phyloP scores from a whole-genome alignment of 2,888 invertebrate genomes.

The Furcula furcula region DNA sequence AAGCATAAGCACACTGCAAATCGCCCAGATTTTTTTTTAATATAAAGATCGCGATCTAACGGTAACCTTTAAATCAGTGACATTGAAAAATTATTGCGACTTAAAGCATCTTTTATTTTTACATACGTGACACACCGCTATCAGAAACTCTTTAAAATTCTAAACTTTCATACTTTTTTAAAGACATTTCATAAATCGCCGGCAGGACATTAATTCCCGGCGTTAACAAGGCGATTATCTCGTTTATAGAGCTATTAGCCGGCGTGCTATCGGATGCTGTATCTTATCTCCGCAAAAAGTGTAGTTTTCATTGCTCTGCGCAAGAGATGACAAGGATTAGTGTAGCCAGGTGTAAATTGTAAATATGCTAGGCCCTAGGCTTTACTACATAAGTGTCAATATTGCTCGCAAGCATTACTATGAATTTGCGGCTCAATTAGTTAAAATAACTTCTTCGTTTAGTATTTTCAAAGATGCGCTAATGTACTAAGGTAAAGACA shows the following conservation, averaged over 20 bases:
- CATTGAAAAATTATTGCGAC: not conserved
- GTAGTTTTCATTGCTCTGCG: conserved; percentile 65
- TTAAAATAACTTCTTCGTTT: no score
- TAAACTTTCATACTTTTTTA: conserved; percentile 36
- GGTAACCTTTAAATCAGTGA: not conserved
- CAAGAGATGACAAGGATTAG: conserved; percentile 35
- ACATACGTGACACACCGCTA: conserved; percentile 24
- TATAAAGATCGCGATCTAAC: not conserved
- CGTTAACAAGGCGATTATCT: conserved; percentile 70
- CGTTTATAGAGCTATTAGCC: conserved; percentile 77
- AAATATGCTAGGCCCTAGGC: no score
- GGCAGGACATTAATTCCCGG: conserved; percentile 49
- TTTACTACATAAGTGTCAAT: no score
- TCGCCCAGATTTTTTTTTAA: no score
- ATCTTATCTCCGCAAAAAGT: conserved; percentile 69
- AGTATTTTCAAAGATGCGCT: no score
- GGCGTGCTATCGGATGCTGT: conserved; percentile 63
- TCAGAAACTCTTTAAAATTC: conserved; percentile 18
- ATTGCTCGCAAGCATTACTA: no score
- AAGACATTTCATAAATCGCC: conserved; percentile 39
- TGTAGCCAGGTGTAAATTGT: conserved; percentile 26
- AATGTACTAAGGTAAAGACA: no score
- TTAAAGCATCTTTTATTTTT: conserved; percentile 13
- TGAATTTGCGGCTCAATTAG: no score
- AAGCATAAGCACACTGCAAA: no score